Conservation (phyloP, 2,797 vertebrate species). For the Aphelocoma californica region DNA sequence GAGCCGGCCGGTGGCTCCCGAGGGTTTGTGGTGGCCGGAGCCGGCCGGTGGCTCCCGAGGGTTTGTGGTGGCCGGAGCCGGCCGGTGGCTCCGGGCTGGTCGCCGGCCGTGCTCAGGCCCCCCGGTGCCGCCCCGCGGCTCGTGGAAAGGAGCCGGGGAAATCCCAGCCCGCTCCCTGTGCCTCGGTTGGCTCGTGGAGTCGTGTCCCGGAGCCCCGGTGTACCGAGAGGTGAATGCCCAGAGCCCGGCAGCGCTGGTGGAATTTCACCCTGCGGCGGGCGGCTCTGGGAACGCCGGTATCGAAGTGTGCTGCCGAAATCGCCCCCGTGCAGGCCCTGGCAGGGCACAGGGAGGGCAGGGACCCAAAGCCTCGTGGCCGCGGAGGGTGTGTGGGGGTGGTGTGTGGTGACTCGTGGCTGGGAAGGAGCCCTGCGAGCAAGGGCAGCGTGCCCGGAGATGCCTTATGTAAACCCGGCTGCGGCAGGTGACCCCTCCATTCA, state of each 20-base stretch:
- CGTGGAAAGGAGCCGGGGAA: neutral
- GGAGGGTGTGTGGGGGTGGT: neutral
- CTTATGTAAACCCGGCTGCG: rapidly evolving
- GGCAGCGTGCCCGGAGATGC: neutral
- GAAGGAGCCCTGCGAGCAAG: neutral
- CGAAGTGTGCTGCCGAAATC: neutral
- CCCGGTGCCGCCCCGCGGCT: neutral
- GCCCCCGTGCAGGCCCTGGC: too few relatives aligned
- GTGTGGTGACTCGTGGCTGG: neutral
- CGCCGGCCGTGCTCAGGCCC: neutral
- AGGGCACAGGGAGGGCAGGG: neutral
- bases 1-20: neutral
- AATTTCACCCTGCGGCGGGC: neutral
- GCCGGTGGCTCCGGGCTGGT: neutral
- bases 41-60: neutral
- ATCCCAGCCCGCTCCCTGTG: rapidly evolving
- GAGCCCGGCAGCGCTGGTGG: neutral
- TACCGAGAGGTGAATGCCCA: neutral
- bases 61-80: neutral
- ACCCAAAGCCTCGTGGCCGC: neutral
- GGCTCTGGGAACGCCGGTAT: neutral
- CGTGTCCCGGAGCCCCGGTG: rapidly evolving
- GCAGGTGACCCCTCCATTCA: neutral
- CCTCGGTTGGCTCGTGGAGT: rapidly evolving
- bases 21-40: neutral